A percentile compares a stretch with the other conserved stretches of the same genome.
phyloP scores from a whole-genome alignment of 2,797 vertebrate genomes.

The Squalus acanthias region DNA sequence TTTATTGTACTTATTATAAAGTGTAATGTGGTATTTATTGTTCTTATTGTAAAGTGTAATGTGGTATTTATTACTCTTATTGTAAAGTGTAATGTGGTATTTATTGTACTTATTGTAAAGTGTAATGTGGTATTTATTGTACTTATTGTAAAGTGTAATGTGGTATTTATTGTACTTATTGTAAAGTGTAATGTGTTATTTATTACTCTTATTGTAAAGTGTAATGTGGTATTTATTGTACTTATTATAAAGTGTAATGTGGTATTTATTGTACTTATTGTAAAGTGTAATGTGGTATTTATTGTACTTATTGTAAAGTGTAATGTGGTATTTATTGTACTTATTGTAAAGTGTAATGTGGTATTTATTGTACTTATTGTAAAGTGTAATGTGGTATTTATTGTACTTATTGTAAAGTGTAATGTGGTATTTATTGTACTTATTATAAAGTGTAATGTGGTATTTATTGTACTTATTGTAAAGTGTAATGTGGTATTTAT shows the following conservation, averaged over 20 bases:
- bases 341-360: background rate
- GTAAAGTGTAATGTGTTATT: too few species aligned
- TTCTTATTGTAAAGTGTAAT: background rate
- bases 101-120: too few species aligned
- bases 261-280: background rate
- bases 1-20: too few species aligned
- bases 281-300: background rate
- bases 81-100: too few species aligned
- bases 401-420: background rate
- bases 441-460: background rate
- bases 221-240: too few species aligned
- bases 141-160: too few species aligned
- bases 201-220: too few species aligned
- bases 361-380: background rate
- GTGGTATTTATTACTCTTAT: background rate
- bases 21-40: background rate
- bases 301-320: background rate
- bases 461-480: background rate
- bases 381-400: background rate
- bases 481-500: too few species aligned
- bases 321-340: background rate
- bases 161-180: too few species aligned
- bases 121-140: too few species aligned
- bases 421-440: background rate
- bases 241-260: too few species aligned